Base-by-base conservation (phyloP, 2,888 invertebrate genomes). In the Lithophane leautieri region DNA sequence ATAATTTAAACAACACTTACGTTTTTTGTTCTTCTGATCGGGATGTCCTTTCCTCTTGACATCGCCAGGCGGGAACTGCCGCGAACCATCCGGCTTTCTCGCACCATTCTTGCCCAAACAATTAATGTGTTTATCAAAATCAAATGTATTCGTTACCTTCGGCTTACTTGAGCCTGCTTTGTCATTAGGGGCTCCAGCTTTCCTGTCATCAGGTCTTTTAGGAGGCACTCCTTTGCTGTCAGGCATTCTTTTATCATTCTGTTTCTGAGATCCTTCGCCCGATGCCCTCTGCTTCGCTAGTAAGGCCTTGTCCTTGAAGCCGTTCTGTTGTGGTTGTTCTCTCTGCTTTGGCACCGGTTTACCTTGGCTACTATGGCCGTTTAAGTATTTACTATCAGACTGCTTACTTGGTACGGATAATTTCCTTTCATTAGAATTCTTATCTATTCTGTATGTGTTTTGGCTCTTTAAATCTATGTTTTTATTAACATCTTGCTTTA, bases 51-150 rank as follows among this genome's bases (percentile, higher is more conserved):
- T 94, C 87, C 92, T 91, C 80, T 92, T 92, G 0, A 92, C 91
- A 85, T 97, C 97, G 3, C 94, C 93, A 0, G 97, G 97, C 22
- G 97, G 97, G 86, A 97, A 97, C 86, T 97, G 97, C 78, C 94
- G 94, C 40, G 88, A 88, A 73, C 93, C 93, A 84, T 94, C 91
- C 65, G 85, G 79, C 52, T 85, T 89, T 50, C 82, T 81, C 4
- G 73, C 65, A 14, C 85, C 90, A 79, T 90, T 88, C 81, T 88
- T 86, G 66, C 90, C 91, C 72, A 96, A 87, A 7, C 95, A 92
- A 85, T 91, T 95, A 3, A 96, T 95, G 85, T 96, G 96, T 85
- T 94, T 96, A 79, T 96, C 96, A 78, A 96, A 96, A 86, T 96
- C 96, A 86, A 96, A 96, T 69, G 91, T 92, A 83, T 93, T 94